Evolutionary conservation across 2,888 invertebrate species (phyloP).

Genomic region (Lissonota sp.): DNA sequence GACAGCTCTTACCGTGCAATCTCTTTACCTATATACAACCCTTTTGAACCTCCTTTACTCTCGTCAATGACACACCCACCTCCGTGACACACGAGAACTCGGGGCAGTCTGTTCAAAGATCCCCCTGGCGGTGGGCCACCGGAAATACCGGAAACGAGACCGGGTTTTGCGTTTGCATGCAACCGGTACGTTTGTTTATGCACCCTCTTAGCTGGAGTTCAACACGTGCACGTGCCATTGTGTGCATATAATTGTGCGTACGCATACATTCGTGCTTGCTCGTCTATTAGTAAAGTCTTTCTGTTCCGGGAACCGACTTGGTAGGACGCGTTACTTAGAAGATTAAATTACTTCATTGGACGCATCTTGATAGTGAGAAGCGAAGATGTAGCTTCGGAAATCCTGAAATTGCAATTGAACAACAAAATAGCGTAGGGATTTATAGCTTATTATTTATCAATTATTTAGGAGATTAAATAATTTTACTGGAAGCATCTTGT

Average conservation of each 20-base stretch:
- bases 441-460: no score
- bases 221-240: no score
- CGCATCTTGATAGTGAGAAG: no score
- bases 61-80: slow-evolving; percentile 54
- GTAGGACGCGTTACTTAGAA: no score
- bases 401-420: no score
- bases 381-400: no score
- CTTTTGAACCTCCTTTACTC: slow-evolving; percentile 12
- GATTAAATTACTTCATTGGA: no score
- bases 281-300: no score
- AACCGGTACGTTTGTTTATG: slow-evolving; percentile 8
- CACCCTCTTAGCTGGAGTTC: background rate
- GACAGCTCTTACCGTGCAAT: slow-evolving; percentile 17
- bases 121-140: slow-evolving; percentile 40
- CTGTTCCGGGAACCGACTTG: no score
- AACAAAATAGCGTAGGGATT: no score
- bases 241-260: background rate
- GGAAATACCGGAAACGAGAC: slow-evolving; percentile 56
- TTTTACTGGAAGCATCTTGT: no score
- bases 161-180: slow-evolving; percentile 43
- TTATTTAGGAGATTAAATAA: no score
- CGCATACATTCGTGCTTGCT: background rate
- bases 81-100: slow-evolving; percentile 21
- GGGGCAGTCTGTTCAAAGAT: slow-evolving; percentile 34
- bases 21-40: background rate